These are phyloP conservation scores for Drosophila quinaria DNA, from an alignment of 2,888 invertebrate genomes.

Conservation along the genomic window DNA sequence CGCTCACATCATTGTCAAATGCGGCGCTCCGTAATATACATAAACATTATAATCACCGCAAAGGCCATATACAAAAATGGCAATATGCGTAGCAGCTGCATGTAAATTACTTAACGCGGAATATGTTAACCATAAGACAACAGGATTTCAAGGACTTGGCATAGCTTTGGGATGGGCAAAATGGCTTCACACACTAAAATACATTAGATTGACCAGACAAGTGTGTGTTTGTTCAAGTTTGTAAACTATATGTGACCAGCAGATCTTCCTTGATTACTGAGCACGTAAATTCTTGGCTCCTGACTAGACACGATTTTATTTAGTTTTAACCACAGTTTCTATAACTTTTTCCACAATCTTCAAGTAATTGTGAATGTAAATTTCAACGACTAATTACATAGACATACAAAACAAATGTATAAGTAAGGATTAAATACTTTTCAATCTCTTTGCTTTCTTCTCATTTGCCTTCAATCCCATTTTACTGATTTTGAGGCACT, in stretches of 20 bases:
- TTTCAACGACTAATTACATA: too few relatives aligned
- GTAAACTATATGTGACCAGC: conserved; percentile 14
- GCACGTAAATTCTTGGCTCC: too few relatives aligned
- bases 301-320: too few relatives aligned
- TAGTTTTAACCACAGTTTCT: too few relatives aligned
- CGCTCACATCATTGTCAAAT: conserved; percentile 66
- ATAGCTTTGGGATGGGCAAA: neutral
- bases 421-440: neutral
- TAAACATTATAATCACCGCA: conserved; percentile 68
- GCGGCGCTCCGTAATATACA: conserved; percentile 68
- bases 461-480: too few relatives aligned
- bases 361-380: too few relatives aligned
- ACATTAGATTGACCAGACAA: conserved; percentile 1
- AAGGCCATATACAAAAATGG: conserved; percentile 18
- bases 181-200: conserved; percentile 3
- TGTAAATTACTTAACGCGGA: conserved; percentile 71
- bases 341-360: neutral
- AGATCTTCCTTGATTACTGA: conserved; percentile 8
- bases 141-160: conserved; percentile 7
- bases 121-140: conserved; percentile 40
- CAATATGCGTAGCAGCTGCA: conserved; percentile 32
- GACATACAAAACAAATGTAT: too few relatives aligned
- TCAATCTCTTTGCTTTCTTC: neutral
- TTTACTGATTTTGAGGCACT: too few relatives aligned
- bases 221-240: conserved; percentile 10